Conservation (phyloP, 1,140 invertebrate genomes). For the Doryteuthis pealeii region DNA sequence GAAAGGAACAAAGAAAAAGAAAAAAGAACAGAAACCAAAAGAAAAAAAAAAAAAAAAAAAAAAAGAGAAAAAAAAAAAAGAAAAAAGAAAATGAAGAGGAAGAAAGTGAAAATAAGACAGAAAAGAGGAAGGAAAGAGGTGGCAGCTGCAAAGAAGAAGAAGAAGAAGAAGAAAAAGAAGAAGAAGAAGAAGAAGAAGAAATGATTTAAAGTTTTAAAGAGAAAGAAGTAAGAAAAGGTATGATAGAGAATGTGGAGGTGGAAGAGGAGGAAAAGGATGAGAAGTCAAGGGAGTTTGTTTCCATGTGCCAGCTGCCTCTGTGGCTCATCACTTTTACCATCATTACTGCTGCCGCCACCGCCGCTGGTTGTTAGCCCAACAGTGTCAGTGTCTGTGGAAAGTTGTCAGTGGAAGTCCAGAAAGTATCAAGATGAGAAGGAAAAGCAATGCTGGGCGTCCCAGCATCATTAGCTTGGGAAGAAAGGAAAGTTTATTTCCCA, state of each 20-base stretch:
- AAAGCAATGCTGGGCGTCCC: background rate
- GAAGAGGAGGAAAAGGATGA: no score
- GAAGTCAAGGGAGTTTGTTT: background rate
- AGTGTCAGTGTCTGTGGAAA: background rate
- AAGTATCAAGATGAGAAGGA: background rate
- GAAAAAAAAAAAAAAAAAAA: background rate
- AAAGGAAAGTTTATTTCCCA: background rate
- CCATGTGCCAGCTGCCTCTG: background rate
- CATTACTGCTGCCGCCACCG: background rate
- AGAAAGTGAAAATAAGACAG: background rate
- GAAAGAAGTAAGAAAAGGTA: no score
- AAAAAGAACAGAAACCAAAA: no score
- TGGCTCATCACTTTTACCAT: background rate
- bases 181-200: no score
- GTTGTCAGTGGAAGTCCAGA: slow-evolving; percentile 2
- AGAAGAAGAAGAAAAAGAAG: background rate
- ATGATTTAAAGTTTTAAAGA: no score
- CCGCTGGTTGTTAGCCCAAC: background rate
- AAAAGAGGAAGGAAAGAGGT: background rate
- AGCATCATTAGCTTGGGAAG: background rate
- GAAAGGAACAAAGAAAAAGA: no score
- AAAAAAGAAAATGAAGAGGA: background rate
- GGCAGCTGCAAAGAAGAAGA: background rate
- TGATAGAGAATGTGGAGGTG: no score
- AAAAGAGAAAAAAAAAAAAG: background rate